Conservation (phyloP, 2,113 vertebrate genomes). For the Phalacrocorax brasilianus region DNA sequence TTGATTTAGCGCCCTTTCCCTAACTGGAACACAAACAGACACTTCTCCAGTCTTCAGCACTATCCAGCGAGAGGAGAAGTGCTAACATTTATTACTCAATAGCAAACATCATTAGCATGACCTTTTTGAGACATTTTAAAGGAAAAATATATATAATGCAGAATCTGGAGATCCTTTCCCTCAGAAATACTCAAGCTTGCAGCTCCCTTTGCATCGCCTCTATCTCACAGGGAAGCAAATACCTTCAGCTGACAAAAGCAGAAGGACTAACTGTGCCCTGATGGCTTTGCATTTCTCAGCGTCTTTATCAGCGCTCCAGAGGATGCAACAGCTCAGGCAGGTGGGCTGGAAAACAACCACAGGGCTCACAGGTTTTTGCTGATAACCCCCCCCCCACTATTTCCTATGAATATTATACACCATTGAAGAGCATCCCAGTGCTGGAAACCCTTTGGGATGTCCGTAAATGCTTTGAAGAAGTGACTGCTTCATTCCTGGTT, state of each 20-base stretch:
- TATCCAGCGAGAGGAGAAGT: background rate
- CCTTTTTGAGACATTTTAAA: background rate
- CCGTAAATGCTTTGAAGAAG: background rate
- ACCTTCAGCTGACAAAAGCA: background rate
- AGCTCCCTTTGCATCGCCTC: fast-evolving
- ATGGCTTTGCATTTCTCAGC: fast-evolving
- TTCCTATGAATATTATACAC: background rate
- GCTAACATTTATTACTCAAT: background rate
- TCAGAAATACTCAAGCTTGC: fast-evolving
- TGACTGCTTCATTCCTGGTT: background rate
- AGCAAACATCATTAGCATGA: background rate
- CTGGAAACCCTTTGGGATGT: background rate
- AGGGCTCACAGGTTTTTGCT: fast-evolving
- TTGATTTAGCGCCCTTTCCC: fast-evolving
- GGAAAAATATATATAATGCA: background rate
- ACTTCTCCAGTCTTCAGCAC: background rate
- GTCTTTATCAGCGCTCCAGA: fast-evolving
- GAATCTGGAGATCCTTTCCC: background rate
- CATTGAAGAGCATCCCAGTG: background rate
- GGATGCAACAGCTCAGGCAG: fast-evolving
- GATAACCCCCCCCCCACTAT: no score
- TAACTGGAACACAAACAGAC: background rate
- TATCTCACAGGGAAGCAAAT: fast-evolving
- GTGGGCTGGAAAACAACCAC: background rate
- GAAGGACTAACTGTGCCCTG: fast-evolving